A percentile compares a stretch with the other conserved stretches of the same genome.
These are phyloP conservation scores for Oxyruncus cristatus DNA, from an alignment of 2,113 vertebrate genomes.

Conservation along the genomic window DNA sequence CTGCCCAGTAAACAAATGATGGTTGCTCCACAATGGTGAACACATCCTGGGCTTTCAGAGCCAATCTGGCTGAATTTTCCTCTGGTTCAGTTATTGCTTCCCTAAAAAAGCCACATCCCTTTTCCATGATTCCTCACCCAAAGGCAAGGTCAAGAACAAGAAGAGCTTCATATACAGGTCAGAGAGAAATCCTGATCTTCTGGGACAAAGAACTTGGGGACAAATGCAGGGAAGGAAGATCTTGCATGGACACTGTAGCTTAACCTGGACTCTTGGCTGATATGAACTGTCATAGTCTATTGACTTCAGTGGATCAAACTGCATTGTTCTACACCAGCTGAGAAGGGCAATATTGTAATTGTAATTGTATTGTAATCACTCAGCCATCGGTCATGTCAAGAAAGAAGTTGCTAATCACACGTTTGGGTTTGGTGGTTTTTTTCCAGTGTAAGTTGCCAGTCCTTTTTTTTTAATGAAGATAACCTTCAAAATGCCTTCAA, in stretches of 20 bases:
- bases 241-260: not conserved
- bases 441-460: conserved; percentile 14
- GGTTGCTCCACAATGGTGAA: not conserved
- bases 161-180: not conserved
- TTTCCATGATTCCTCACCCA: not conserved
- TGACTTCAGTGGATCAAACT: not conserved
- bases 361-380: not conserved
- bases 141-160: not conserved
- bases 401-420: conserved; percentile 24
- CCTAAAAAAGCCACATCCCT: not conserved
- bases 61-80: not conserved
- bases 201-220: not conserved
- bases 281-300: not conserved
- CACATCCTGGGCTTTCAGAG: not conserved
- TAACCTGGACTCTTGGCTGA: not conserved
- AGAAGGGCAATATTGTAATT: not conserved
- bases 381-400: not conserved
- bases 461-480: conserved; percentile 10
- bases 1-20: not conserved
- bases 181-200: not conserved
- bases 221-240: not conserved
- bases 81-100: not conserved
- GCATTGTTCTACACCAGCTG: not conserved
- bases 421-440: not conserved
- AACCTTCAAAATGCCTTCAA: conserved; percentile 51